Evolutionary conservation across 92 coral and sea anemone genomes (phyloP), one percentile per base, ranked within the genome.

Genomic region (Muricea muricata): DNA sequence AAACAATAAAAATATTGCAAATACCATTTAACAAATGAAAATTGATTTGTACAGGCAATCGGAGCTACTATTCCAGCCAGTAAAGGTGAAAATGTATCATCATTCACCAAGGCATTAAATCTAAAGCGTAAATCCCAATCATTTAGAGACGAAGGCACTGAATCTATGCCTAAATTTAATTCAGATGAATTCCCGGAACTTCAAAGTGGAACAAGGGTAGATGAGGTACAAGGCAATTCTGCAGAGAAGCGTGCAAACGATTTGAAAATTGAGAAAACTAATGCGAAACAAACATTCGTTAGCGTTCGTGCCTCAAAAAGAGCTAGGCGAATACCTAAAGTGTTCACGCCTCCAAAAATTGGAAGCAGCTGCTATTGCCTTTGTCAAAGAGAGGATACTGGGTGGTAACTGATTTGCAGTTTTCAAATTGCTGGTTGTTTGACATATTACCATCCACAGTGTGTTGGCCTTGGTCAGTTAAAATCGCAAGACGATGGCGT

Each of bases 341-440:
- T 10, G 25, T 69, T 4, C 28, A 69, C 75, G 1, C 75, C 75
- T 7, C 33, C 33, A 24, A 35, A 28, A 4, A 37, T 1, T 35
- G 15, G 8, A 65, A 65, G 21, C 40, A 69, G 28, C 1, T 47
- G 33, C n/a, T 69, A 69, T 35, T 69, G 75, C 26, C 35, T 69
- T 17, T 69, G 75, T 11, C 75, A 69, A 41, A 69, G 17, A 14
- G 75, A 69, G 35, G 75, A 69, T 41, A 21, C 25, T n/a, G 75
- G 75, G n/a, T 69, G 75, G 75, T 69, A 69, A 23, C 23, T 69
- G 3, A 50, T 31, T 3, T 69, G 75, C 11, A 41, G 75, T 41
- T 69, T 69, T 69, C 47, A 37, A 41, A 1, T 7, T 3, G 75
- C 13, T 1, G 75, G 75, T 2, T 69, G 75, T 69, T 21, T 69